Evolutionary conservation across 1,140 invertebrate genomes (phyloP).

Genomic region (Dysdera silvatica): DNA sequence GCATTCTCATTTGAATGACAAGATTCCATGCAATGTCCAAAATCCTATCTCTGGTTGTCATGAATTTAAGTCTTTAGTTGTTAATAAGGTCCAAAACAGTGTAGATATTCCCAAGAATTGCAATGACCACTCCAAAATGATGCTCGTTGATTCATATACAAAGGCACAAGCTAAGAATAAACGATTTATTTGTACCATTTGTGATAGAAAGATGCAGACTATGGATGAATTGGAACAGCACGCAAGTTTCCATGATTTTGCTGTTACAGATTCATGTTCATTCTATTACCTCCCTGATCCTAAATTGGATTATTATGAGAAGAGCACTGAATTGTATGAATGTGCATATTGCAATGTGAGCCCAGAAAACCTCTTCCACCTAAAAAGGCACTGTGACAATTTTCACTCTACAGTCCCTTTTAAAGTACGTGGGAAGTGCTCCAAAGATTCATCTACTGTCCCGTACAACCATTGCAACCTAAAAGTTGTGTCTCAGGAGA

Average conservation of each 20-base stretch:
- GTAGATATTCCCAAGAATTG: too few relatives aligned
- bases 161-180: too few relatives aligned
- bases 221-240: slow-evolving; percentile 1
- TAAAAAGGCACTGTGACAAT: slow-evolving; percentile 9
- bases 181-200: slow-evolving; percentile 11
- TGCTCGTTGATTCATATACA: not conserved
- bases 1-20: too few relatives aligned
- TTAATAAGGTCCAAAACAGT: too few relatives aligned
- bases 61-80: too few relatives aligned
- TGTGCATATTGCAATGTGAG: slow-evolving; percentile 20
- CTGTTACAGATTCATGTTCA: not conserved
- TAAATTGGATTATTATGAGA: not conserved
- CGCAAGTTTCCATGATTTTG: slow-evolving; percentile 4
- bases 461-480: slow-evolving; percentile 11
- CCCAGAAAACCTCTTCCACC: not conserved
- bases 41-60: too few relatives aligned
- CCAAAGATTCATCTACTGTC: not conserved
- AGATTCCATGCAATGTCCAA: too few relatives aligned
- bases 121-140: not conserved
- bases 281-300: slow-evolving; percentile 16
- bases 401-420: slow-evolving; percentile 14
- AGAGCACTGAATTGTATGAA: slow-evolving; percentile 10
- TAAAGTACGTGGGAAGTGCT: slow-evolving; percentile 5
- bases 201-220: not conserved
- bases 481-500: not conserved